These are phyloP conservation scores for Gastrophryne carolinensis DNA, from an alignment of 2,797 vertebrate species.

Conservation along the genomic window DNA sequence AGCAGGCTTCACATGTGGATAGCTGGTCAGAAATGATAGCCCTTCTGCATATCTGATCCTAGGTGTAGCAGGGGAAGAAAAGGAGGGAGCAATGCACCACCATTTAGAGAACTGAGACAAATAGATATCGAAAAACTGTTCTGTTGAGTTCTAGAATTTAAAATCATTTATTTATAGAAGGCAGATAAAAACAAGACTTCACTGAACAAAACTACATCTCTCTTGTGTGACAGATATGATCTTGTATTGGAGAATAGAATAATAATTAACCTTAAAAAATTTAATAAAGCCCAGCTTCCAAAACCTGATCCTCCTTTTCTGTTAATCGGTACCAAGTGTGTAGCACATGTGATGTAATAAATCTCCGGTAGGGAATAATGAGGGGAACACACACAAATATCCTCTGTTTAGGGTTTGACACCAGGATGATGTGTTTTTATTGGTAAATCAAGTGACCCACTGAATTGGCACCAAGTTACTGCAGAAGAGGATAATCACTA, in stretches of 20 bases:
- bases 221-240: neutral
- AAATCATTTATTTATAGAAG: neutral
- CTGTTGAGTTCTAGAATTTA: neutral
- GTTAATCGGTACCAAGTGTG: no score
- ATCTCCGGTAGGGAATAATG: no score
- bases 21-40: constrained; percentile 44
- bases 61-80: neutral
- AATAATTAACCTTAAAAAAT: neutral
- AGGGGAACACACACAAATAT: no score
- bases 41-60: constrained; percentile 22
- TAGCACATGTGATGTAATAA: no score
- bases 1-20: constrained; percentile 11
- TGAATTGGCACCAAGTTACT: no score
- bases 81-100: neutral
- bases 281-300: neutral
- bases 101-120: neutral
- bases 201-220: no score
- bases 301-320: no score
- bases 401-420: no score
- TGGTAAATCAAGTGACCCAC: no score
- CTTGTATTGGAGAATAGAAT: neutral
- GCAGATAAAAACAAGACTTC: neutral
- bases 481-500: no score
- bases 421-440: no score
- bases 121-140: neutral